Conservation (phyloP, 1,140 invertebrate species). For the Trichogramma pretiosum region DNA sequence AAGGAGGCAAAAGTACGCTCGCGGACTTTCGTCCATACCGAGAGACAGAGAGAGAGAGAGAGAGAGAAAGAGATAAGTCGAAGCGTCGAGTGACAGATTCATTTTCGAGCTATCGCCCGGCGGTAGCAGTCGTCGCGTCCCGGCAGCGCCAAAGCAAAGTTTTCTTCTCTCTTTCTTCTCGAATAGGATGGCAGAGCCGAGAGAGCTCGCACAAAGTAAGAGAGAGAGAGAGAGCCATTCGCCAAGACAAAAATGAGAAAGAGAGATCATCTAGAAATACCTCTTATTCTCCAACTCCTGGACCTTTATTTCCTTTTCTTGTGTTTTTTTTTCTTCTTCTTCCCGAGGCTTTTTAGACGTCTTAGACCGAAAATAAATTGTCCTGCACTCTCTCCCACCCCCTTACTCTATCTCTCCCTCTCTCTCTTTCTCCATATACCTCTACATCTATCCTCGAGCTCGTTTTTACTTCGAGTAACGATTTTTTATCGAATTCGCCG, state of each 20-base stretch:
- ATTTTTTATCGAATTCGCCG: no score
- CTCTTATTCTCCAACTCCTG: neutral
- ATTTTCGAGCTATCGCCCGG: constrained; percentile 24
- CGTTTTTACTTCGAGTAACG: no score
- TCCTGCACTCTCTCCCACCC: neutral
- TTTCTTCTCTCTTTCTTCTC: neutral
- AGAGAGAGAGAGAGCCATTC: no score
- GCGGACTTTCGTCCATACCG: neutral
- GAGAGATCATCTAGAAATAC: neutral
- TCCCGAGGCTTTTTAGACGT: neutral
- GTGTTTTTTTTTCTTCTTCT: neutral
- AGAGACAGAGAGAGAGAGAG: no score
- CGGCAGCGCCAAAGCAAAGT: no score
- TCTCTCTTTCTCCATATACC: neutral
- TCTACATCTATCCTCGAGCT: no score
- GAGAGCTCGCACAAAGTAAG: no score
- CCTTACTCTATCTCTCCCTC: neutral
- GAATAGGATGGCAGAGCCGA: no score
- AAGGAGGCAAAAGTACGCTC: constrained; percentile 4
- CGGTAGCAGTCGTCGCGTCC: no score
- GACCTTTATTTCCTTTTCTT: neutral
- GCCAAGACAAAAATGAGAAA: constrained; percentile 4
- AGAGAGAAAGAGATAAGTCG: constrained; percentile 23
- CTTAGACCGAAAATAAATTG: neutral
- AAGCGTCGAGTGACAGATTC: constrained; percentile 34